Evolutionary conservation across 2,888 invertebrate species (phyloP), one percentile per base, ranked within the genome.

Genomic region (Thecophora atra): DNA sequence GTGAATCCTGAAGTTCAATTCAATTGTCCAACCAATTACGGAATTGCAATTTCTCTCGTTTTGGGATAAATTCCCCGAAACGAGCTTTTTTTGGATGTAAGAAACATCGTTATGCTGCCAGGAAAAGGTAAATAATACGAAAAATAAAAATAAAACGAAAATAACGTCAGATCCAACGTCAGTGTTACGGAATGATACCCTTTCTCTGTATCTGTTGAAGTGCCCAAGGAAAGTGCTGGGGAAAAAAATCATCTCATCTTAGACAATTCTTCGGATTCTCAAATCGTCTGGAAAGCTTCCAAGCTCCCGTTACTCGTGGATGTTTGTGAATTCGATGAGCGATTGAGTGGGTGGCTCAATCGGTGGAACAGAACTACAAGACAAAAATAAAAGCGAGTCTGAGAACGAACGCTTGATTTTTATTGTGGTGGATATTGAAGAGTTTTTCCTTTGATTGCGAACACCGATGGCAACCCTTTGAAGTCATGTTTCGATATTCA

Each of bases 1-100:
- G 80, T 81, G 81, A 81, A 79, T 81, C 79, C 78, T 79, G 79
- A 80, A 81, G 81, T 80, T 80, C 80, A n/a, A 81, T 81, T 81
- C 81, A 81, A 81, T 81, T 81, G 81, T n/a, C n/a, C n/a, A n/a
- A n/a, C n/a, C n/a, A n/a, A n/a, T n/a, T n/a, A n/a, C 81, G 52
- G 62, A 69, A 47, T 60, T 62, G 60, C 69, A 69, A 47, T 69
- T 69, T 28, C 54, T 21, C 13, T 42, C 56, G 17, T 63, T 42
- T 63, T 21, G 19, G 42, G 63, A 7, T 63, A 42, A n/a, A 64
- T 26, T 47, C 47, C 47, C n/a, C 47, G 47, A 4, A 30, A 30
- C n/a, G n/a, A n/a, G n/a, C 30, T 60, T 47, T 5, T 47, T 15
- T 13, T 7, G 15, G 47, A 17, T 47, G 47, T 17, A 47, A 47